Evolutionary conservation across 2,113 vertebrate genomes (phyloP).

Genomic region (Pongo pygmaeus): DNA sequence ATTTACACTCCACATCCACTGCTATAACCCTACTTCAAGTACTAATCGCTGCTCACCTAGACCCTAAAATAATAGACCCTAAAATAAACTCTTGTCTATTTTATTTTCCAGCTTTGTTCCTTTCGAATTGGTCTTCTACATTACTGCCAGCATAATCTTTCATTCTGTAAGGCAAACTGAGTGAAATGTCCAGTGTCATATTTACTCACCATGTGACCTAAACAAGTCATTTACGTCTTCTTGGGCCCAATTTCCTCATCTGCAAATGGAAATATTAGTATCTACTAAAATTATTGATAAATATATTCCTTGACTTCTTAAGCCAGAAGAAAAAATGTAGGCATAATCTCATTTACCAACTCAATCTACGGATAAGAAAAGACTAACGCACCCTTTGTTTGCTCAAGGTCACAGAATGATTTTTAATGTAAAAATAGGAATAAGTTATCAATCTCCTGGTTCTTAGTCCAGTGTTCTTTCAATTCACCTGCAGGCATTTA

Average conservation of each 20-base stretch:
- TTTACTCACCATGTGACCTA: not conserved
- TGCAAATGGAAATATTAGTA: not conserved
- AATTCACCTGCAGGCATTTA: not conserved
- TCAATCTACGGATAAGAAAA: not conserved
- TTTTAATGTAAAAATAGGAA: constrained; percentile 35
- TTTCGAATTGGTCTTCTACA: not conserved
- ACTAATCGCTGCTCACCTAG: not conserved
- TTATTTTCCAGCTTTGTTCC: not conserved
- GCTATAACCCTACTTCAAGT: not conserved
- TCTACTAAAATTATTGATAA: not conserved
- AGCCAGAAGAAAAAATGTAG: not conserved
- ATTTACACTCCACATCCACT: not conserved
- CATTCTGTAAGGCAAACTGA: not conserved
- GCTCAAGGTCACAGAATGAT: not conserved
- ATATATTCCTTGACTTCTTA: not conserved
- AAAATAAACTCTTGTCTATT: not conserved
- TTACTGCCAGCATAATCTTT: not conserved
- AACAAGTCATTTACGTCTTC: not conserved
- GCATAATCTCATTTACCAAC: not conserved
- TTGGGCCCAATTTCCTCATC: not conserved
- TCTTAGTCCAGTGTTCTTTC: not conserved
- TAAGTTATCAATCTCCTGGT: not conserved
- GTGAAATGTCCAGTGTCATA: not conserved
- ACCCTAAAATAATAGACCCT: not conserved
- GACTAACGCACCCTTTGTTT: not conserved